Percentiles rank a stretch among this genome's conserved stretches.
Conservation (phyloP, 2,797 vertebrate genomes). For the Enteromius viviparus region DNA sequence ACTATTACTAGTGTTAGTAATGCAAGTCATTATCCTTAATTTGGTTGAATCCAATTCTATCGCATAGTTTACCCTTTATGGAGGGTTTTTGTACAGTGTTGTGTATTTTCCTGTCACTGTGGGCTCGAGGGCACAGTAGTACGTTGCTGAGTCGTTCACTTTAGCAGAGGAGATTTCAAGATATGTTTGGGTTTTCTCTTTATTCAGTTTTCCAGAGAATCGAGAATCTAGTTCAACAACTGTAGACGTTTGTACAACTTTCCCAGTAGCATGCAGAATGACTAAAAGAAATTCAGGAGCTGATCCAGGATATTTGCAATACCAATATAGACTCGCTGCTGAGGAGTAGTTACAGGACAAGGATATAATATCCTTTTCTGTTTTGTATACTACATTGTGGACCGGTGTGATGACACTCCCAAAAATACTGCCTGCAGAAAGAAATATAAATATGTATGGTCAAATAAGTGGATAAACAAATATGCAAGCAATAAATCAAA, state of each 20-base stretch:
- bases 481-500: not conserved
- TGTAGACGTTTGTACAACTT: slow-evolving; percentile 2
- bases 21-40: not conserved
- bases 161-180: slow-evolving; percentile 27
- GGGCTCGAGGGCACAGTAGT: slow-evolving; percentile 39
- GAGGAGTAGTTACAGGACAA: slow-evolving; percentile 19
- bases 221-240: not conserved
- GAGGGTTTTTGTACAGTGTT: slow-evolving; percentile 26
- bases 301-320: slow-evolving; percentile 6
- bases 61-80: not conserved
- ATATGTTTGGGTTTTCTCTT: not conserved
- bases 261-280: not conserved
- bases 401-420: not conserved
- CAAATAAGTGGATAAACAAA: not conserved
- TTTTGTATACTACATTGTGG: too few relatives aligned
- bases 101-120: slow-evolving; percentile 32
- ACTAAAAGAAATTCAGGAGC: slow-evolving; percentile 22
- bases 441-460: not conserved
- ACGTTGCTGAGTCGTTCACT: slow-evolving; percentile 36
- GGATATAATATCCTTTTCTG: not conserved
- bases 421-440: not conserved
- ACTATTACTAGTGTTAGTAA: not conserved
- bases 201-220: slow-evolving; percentile 11
- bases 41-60: not conserved
- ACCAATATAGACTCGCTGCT: slow-evolving; percentile 7